Evolutionary conservation across 2,888 invertebrate species (phyloP).

Genomic region (Parnassius mnemosyne): DNA sequence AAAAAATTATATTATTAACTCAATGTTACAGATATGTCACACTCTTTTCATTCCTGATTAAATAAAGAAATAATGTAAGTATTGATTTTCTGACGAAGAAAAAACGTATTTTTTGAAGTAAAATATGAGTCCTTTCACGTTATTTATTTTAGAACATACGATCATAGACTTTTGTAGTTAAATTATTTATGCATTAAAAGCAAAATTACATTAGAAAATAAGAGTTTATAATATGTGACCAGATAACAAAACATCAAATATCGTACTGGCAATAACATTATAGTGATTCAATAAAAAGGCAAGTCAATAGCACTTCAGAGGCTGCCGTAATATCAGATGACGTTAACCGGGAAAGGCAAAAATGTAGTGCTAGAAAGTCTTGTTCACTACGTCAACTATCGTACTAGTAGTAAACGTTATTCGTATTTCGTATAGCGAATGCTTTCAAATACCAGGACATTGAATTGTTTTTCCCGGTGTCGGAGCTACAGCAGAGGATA

Average conservation of each 20-base stretch:
- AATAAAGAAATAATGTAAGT: too few species aligned
- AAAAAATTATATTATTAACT: too few species aligned
- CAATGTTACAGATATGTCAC: too few species aligned
- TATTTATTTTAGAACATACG: too few species aligned
- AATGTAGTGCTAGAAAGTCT: background rate
- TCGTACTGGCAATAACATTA: background rate
- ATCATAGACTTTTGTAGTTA: too few species aligned
- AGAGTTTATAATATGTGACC: too few species aligned
- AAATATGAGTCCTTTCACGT: too few species aligned
- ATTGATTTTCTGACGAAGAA: too few species aligned
- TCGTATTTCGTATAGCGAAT: background rate
- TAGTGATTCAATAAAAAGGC: background rate
- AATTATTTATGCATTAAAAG: too few species aligned
- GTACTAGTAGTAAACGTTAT: background rate
- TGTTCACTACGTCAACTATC: constrained; percentile 1
- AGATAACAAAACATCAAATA: background rate
- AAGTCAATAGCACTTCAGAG: background rate
- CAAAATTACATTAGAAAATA: too few species aligned
- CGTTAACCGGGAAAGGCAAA: background rate
- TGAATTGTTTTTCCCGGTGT: constrained; percentile 4
- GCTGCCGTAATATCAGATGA: constrained; percentile 1
- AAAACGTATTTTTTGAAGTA: too few species aligned
- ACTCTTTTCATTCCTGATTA: too few species aligned
- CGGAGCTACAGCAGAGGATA: background rate
- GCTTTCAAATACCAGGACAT: background rate